A percentile compares a stretch with the other conserved stretches of the same genome.
phyloP scores from a whole-genome alignment of 2,888 invertebrate genomes.

The Taphrorychus bicolor region DNA sequence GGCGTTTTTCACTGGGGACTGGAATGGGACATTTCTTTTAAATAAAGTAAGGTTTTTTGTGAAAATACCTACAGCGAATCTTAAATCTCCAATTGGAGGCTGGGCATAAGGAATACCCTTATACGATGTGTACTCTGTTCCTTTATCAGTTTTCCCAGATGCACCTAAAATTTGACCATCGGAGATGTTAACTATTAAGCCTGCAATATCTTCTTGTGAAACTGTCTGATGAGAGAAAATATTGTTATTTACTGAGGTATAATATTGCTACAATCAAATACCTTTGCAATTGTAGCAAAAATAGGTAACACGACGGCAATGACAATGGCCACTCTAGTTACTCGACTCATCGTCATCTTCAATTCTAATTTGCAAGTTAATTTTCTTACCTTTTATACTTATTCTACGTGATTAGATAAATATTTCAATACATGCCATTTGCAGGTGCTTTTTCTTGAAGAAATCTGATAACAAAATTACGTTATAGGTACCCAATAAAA shows the following conservation, averaged over 20 bases:
- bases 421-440: too few species aligned
- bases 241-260: neutral
- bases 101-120: slow-evolving; percentile 22
- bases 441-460: too few species aligned
- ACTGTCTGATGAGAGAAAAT: slow-evolving; percentile 20
- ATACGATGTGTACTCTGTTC: slow-evolving; percentile 8
- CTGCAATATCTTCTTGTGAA: neutral
- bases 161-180: slow-evolving; percentile 20
- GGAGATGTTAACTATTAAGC: slow-evolving; percentile 7
- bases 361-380: too few species aligned
- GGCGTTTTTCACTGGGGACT: slow-evolving; percentile 23
- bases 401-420: too few species aligned
- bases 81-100: slow-evolving; percentile 11
- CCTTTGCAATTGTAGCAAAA: neutral
- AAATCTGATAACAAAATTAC: too few species aligned
- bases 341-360: neutral
- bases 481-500: too few species aligned
- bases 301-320: neutral
- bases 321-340: neutral
- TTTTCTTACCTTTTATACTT: too few species aligned
- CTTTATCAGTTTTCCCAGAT: neutral
- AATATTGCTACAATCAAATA: neutral
- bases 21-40: neutral
- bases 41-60: neutral
- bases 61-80: slow-evolving; percentile 18